Percentiles rank a stretch among this genome's conserved stretches.
Evolutionary conservation across 2,113 vertebrate genomes (phyloP).

Genomic region (Odocoileus hemionus): DNA sequence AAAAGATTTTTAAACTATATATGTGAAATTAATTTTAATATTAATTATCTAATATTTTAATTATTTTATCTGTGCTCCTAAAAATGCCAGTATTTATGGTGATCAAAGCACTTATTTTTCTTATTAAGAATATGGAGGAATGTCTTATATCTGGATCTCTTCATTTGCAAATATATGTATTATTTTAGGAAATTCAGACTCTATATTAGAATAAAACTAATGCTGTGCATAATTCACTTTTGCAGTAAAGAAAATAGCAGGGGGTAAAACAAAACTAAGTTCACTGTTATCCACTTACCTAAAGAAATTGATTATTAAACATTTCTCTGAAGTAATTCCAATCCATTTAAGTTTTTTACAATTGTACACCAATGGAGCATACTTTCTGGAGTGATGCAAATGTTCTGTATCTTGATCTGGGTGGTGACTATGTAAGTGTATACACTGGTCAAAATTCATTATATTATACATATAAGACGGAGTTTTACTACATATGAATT

Average conservation of each 20-base stretch:
- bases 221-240: background rate
- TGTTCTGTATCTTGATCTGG: background rate
- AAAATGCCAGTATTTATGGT: background rate
- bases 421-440: background rate
- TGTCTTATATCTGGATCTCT: background rate
- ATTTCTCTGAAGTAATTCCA: background rate
- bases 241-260: background rate
- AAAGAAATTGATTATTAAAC: background rate
- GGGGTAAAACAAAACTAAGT: background rate
- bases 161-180: background rate
- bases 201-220: background rate
- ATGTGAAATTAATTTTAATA: background rate
- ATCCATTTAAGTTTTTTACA: background rate
- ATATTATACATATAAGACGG: background rate
- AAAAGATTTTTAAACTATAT: background rate
- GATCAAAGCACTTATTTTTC: background rate
- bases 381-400: background rate
- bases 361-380: background rate
- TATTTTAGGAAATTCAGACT: conserved; percentile 9
- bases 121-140: background rate
- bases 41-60: background rate
- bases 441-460: background rate
- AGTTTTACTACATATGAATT: background rate
- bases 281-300: background rate
- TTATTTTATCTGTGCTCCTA: background rate